A percentile compares a stretch with the other conserved stretches of the same genome.
Conservation (phyloP, 2,113 vertebrate species). For the Prunella himalayana region DNA sequence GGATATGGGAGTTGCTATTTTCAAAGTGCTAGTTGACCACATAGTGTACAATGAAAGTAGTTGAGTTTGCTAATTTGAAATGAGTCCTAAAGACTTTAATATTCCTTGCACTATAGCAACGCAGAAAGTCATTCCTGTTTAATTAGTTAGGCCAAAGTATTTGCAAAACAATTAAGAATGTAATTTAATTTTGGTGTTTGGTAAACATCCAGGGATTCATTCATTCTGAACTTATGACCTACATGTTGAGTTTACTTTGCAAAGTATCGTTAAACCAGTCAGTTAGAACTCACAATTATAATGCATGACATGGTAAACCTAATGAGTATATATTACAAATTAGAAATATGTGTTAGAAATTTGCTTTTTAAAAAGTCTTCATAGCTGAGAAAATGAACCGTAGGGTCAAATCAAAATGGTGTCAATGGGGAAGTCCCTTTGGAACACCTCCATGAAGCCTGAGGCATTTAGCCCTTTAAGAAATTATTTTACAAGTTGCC, state of each 20-base stretch:
- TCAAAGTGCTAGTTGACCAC: slow-evolving; percentile 36
- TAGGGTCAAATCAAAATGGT: not conserved
- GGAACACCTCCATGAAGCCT: not conserved
- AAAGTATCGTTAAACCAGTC: slow-evolving; percentile 69
- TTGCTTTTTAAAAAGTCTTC: not conserved
- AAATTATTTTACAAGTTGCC: not conserved
- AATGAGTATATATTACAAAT: slow-evolving; percentile 7
- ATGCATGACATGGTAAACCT: not conserved
- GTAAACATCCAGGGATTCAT: slow-evolving; percentile 79
- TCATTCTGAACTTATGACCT: slow-evolving; percentile 73
- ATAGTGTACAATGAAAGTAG: slow-evolving; percentile 46
- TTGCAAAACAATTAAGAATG: slow-evolving; percentile 78
- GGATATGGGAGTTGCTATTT: not conserved
- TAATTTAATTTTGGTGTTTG: slow-evolving; percentile 76
- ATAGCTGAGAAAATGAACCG: not conserved
- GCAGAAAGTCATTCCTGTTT: slow-evolving; percentile 73
- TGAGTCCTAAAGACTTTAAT: slow-evolving; percentile 72
- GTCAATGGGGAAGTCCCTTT: not conserved
- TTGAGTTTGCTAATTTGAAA: slow-evolving; percentile 70
- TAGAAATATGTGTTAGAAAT: not conserved
- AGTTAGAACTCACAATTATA: slow-evolving; percentile 68
- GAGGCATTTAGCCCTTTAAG: not conserved
- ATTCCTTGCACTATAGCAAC: slow-evolving; percentile 68
- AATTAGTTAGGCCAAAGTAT: slow-evolving; percentile 79
- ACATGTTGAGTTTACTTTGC: slow-evolving; percentile 68